A percentile compares a stretch with the other conserved stretches of the same genome.
phyloP scores from a whole-genome alignment of 2,888 invertebrate species.

The Tetragonisca angustula region DNA sequence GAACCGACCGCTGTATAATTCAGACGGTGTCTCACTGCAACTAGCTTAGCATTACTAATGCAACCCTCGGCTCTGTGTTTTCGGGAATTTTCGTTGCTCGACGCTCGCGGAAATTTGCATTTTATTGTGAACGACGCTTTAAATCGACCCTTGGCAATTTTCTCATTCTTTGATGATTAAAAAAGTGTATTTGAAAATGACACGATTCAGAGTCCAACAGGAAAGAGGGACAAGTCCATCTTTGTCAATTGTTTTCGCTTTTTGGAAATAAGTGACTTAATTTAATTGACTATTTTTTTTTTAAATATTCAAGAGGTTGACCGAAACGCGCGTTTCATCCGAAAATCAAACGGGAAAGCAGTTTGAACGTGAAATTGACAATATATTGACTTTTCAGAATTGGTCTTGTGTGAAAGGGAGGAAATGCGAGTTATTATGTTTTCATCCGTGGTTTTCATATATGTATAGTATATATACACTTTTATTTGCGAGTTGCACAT shows the following conservation, averaged over 20 bases:
- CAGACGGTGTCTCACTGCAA: background rate
- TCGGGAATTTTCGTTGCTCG: background rate
- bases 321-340: background rate
- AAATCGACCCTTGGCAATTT: background rate
- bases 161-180: background rate
- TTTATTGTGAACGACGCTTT: background rate
- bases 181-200: background rate
- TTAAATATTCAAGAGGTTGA: fast-evolving
- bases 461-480: background rate
- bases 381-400: background rate
- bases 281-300: background rate
- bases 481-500: background rate
- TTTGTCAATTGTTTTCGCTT: too few species aligned
- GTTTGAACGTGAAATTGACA: background rate
- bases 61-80: background rate
- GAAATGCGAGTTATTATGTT: background rate
- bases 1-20: background rate
- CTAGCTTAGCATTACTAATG: background rate
- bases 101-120: background rate
- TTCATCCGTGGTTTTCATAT: background rate
- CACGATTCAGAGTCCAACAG: background rate
- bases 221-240: too few species aligned
- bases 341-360: background rate
- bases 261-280: background rate
- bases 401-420: background rate